These are phyloP conservation scores for Nezara viridula DNA, from an alignment of 2,888 invertebrate genomes.

Conservation along the genomic window DNA sequence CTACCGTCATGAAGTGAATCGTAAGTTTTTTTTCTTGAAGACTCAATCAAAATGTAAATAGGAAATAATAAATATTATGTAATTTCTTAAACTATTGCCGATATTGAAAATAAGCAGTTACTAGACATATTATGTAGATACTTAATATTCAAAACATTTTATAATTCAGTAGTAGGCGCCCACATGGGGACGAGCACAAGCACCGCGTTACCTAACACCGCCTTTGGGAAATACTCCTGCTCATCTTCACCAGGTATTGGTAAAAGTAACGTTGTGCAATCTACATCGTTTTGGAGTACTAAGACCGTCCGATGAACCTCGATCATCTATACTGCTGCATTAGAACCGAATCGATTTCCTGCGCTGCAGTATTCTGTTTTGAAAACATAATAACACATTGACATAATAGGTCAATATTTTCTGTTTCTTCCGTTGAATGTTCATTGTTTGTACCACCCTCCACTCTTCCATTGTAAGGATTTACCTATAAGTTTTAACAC, in stretches of 20 bases:
- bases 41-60: neutral
- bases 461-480: too few relatives aligned
- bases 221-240: constrained; percentile 27
- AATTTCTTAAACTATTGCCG: neutral
- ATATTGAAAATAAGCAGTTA: neutral
- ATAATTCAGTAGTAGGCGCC: neutral
- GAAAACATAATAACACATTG: too few relatives aligned
- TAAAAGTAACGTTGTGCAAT: constrained; percentile 39
- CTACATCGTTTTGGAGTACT: neutral
- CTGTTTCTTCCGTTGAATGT: too few relatives aligned
- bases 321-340: neutral
- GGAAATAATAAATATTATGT: constrained; percentile 1
- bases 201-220: neutral
- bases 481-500: too few relatives aligned
- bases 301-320: neutral
- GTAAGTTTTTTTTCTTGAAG: neutral
- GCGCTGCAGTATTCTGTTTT: too few relatives aligned
- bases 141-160: constrained; percentile 26
- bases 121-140: neutral
- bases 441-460: too few relatives aligned
- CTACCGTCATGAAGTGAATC: neutral
- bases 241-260: constrained; percentile 43
- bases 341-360: neutral
- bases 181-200: neutral
- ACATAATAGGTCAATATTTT: too few relatives aligned